Percentiles rank a stretch among this genome's conserved stretches.
Conservation (phyloP, 2,888 invertebrate genomes). For the Dolomedes plantarius region DNA sequence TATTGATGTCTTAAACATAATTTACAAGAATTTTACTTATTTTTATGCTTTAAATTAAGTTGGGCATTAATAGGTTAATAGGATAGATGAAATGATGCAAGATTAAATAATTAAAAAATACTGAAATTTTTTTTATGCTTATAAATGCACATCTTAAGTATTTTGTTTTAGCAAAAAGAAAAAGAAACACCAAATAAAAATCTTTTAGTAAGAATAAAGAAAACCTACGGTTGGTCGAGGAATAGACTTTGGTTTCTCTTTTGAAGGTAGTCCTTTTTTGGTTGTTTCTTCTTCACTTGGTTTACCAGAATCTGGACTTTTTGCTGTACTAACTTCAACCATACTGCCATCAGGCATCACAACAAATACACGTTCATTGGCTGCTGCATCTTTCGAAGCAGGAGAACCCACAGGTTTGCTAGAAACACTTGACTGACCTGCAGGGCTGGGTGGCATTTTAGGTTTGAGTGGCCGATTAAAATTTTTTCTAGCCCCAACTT, state of each 20-base stretch:
- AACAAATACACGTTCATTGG: constrained; percentile 66
- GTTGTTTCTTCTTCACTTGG: constrained; percentile 6
- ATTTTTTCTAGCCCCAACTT: constrained; percentile 59
- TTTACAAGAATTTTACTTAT: too few species aligned
- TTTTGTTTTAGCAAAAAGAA: too few species aligned
- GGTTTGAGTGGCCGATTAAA: constrained; percentile 24
- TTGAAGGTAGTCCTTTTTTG: constrained; percentile 5
- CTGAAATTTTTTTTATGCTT: too few species aligned
- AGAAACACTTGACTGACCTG: not conserved
- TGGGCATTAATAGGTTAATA: too few species aligned
- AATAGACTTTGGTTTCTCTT: not conserved
- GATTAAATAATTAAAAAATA: too few species aligned
- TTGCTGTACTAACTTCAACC: constrained; percentile 64
- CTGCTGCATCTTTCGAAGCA: constrained; percentile 5
- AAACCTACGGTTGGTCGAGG: constrained; percentile 14
- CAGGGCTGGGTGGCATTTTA: constrained; percentile 6
- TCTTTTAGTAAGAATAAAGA: too few species aligned
- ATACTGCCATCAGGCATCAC: constrained; percentile 70
- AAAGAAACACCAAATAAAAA: too few species aligned
- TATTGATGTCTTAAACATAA: too few species aligned
- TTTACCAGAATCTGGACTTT: constrained; percentile 11
- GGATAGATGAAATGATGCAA: too few species aligned
- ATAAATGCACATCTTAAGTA: too few species aligned
- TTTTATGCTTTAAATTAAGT: too few species aligned
- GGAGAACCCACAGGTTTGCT: not conserved